Base-by-base conservation (phyloP, 2,797 vertebrate species). In the Sebastolobus alascanus region DNA sequence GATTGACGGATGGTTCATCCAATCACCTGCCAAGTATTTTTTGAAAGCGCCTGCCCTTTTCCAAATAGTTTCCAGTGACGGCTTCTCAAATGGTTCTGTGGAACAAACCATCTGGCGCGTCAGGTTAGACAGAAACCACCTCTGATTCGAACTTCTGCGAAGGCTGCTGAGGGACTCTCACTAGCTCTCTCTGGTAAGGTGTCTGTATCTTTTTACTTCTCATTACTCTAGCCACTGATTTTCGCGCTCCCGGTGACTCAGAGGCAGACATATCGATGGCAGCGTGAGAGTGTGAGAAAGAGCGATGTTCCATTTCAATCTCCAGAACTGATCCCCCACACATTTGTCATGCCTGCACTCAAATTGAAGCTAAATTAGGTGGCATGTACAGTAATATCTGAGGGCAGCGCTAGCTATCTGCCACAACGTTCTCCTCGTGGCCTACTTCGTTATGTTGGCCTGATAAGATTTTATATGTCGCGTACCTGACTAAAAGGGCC, bases 241-340 rank as follows among this genome's bases (percentile, higher is more conserved):
- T 84, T 78, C 73, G 66, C 16, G 10, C 79, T 77, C 13, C 38
- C 2, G 56, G 80, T 67, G 64, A 88, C 68, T 89, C 69, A 75
- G 73, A 73, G 46, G 68, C 8, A 16, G 77, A 72, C 66, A 37
- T 72, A 85, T 84, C n/a, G 56, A 90, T 84, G 81, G 58, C 80
- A 68, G 67, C 37, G 43, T 46, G 43, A 22, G 56, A 73, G 68
- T 68, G 71, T 52, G 82, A 89, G 76, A 79, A 78, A 83, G 63
- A 52, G 43, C 84, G 72, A 84, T 72, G 50, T 60, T 87, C 79
- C 83, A 87, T 90, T 92, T 86, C 78, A 83, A 75, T 83, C 80
- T 85, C 58, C 75, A 73, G 68, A 70, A 73, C 87, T 70, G 78
- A 88, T 70, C 76, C 80, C 77, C 61, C 33, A 43, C 81, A 87